Conservation (phyloP, 2,113 vertebrate species). For the Pelobates fuscus region DNA sequence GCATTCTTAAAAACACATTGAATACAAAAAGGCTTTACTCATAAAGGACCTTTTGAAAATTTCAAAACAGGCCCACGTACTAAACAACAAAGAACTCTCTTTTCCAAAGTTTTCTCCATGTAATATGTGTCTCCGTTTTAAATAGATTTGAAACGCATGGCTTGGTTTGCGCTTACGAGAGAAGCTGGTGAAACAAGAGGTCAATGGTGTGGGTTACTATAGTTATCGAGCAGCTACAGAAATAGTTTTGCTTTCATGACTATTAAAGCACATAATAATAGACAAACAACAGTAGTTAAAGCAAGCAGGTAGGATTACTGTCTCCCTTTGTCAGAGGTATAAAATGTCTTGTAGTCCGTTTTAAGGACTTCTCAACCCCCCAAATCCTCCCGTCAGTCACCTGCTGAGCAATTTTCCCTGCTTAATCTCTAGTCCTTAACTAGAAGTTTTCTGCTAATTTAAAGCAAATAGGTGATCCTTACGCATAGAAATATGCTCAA, state of each 20-base stretch:
- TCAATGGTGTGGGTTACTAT: constrained; percentile 93
- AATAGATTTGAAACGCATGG: constrained; percentile 76
- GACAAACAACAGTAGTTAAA: constrained; percentile 90
- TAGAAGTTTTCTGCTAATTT: constrained; percentile 79
- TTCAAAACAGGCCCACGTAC: constrained; percentile 62
- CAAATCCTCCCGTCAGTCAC: constrained; percentile 77
- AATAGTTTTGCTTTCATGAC: constrained; percentile 88
- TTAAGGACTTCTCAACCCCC: constrained; percentile 92
- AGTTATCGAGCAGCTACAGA: constrained; percentile 93
- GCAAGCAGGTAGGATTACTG: constrained; percentile 98
- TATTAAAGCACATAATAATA: constrained; percentile 87
- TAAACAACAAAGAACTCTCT: constrained; percentile 62
- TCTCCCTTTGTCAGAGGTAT: constrained; percentile 91
- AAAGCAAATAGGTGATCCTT: constrained; percentile 75
- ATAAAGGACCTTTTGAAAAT: constrained; percentile 66
- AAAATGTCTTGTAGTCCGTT: constrained; percentile 96
- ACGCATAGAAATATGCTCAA: constrained; percentile 75
- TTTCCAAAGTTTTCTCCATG: constrained; percentile 58
- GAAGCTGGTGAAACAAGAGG: constrained; percentile 68
- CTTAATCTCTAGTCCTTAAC: constrained; percentile 82
- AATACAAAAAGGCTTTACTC: constrained; percentile 61
- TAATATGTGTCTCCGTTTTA: constrained; percentile 67
- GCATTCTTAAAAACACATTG: constrained; percentile 61
- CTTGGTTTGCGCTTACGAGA: constrained; percentile 68
- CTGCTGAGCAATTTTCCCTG: constrained; percentile 84